Percentiles rank a stretch among this genome's conserved stretches.
These are phyloP conservation scores for Diarsia brunnea DNA, from an alignment of 2,888 invertebrate genomes.

Conservation along the genomic window DNA sequence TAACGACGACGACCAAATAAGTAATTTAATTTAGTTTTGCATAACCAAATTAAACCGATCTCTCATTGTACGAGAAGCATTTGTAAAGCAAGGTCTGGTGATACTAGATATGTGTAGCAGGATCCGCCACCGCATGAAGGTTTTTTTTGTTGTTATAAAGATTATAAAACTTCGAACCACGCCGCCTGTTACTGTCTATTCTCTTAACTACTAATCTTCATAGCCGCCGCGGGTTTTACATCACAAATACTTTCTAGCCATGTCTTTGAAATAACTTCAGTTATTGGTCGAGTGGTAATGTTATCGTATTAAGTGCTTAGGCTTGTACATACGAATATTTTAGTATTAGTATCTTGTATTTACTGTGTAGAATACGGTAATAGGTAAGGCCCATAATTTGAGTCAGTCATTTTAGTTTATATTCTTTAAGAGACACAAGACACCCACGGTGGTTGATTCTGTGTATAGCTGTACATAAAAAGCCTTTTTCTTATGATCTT, in stretches of 20 bases:
- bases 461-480: neutral
- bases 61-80: no score
- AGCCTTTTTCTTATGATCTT: neutral
- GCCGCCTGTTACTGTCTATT: neutral
- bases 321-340: neutral
- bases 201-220: neutral
- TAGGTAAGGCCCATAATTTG: constrained; percentile 4
- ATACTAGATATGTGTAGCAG: no score
- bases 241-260: neutral
- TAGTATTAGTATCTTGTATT: neutral
- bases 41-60: no score
- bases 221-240: neutral
- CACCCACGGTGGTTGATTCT: neutral
- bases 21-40: no score
- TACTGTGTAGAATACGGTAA: neutral
- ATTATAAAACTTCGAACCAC: no score
- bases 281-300: neutral
- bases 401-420: neutral
- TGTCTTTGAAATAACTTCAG: neutral
- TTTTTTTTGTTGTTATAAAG: no score
- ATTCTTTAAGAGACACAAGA: neutral
- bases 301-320: constrained; percentile 3
- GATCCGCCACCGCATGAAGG: no score
- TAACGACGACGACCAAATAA: no score
- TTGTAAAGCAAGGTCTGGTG: no score